Conservation (phyloP, 1,140 invertebrate genomes). For the Drosophila micromelanica region DNA sequence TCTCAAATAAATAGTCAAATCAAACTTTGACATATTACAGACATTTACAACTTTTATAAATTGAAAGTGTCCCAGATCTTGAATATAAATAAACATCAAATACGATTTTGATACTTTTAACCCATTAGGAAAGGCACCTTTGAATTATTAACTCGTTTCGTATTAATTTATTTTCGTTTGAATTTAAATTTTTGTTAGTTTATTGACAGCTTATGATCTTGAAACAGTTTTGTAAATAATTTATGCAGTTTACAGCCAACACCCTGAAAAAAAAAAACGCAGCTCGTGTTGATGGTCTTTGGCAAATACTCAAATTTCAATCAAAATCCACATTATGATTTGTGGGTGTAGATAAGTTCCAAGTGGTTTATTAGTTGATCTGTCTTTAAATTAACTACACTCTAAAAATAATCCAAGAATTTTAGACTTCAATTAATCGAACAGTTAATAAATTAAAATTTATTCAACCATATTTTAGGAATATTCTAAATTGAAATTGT, state of each 20-base stretch:
- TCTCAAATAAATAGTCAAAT: too few relatives aligned
- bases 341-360: background rate
- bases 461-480: too few relatives aligned
- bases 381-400: background rate
- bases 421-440: too few relatives aligned
- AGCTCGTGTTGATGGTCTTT: background rate
- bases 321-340: background rate
- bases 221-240: conserved; percentile 20
- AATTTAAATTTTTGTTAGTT: background rate
- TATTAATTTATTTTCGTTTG: background rate
- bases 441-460: too few relatives aligned
- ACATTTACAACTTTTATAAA: too few relatives aligned
- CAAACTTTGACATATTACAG: too few relatives aligned
- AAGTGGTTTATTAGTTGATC: background rate
- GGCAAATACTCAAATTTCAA: background rate
- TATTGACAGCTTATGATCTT: conserved; percentile 2
- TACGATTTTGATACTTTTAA: too few relatives aligned
- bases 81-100: too few relatives aligned
- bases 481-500: too few relatives aligned
- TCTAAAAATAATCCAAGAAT: background rate
- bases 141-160: background rate
- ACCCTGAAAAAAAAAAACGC: conserved; percentile 13
- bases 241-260: conserved; percentile 22
- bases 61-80: too few relatives aligned
- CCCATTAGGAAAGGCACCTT: too few relatives aligned